Conservation (phyloP, 2,797 vertebrate genomes). For the Notoglanidium macrostoma region DNA sequence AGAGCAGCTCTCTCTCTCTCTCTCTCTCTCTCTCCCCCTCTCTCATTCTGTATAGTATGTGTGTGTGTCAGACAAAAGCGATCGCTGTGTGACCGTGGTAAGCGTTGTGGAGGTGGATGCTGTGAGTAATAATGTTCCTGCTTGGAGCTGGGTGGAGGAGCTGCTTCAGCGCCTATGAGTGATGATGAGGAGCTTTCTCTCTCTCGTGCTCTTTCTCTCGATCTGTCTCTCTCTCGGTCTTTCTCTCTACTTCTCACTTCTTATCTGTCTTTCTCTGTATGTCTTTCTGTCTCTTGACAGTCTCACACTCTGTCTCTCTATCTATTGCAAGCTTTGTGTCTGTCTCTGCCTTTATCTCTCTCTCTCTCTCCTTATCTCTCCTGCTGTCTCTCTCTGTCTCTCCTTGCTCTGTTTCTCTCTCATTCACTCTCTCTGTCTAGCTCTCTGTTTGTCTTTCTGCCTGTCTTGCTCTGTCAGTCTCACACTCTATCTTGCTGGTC, state of each 20-base stretch:
- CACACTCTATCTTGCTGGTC: not conserved
- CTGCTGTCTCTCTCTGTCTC: not conserved
- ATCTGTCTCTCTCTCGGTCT: too few species aligned
- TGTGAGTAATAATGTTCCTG: slow-evolving; percentile 9
- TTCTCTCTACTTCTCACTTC: not conserved
- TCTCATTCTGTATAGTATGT: not conserved
- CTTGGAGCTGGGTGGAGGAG: slow-evolving; percentile 15
- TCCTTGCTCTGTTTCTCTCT: not conserved
- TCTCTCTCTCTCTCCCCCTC: not conserved
- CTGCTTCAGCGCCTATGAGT: slow-evolving; percentile 31
- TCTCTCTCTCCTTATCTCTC: not conserved
- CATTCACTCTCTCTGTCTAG: too few species aligned
- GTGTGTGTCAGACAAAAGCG: slow-evolving; percentile 16
- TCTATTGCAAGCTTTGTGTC: not conserved
- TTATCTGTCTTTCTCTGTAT: not conserved
- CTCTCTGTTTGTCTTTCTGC: too few species aligned
- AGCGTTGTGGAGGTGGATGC: not conserved
- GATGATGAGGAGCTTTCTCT: not conserved
- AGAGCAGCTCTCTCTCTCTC: not conserved
- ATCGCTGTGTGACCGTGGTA: not conserved
- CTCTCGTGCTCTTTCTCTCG: not conserved
- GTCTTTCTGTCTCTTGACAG: too few species aligned
- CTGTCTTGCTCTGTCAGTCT: not conserved
- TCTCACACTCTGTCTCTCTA: not conserved
- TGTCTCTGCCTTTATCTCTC: not conserved